Evolutionary conservation across 2,888 invertebrate species (phyloP).

Genomic region (Dimorphilus gyrociliatus): DNA sequence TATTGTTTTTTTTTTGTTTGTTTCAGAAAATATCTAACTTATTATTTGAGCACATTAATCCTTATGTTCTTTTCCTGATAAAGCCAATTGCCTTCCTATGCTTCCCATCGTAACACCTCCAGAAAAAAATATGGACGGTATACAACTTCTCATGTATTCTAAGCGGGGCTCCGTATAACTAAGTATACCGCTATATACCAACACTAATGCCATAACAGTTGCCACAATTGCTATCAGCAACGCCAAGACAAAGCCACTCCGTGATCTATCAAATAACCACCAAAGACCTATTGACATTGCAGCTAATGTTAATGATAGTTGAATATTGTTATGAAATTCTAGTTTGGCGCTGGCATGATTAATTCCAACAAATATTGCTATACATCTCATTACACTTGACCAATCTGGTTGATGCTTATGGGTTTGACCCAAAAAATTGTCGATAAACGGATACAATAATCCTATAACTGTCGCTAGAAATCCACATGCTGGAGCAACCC

Average conservation of each 20-base stretch:
- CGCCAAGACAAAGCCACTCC: conserved; percentile 38
- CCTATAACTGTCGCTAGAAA: conserved; percentile 34
- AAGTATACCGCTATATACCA: conserved; percentile 38
- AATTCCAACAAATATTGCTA: conserved; percentile 40
- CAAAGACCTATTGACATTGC: conserved; percentile 39
- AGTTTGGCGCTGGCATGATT: conserved; percentile 41
- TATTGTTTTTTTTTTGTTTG: too few relatives aligned
- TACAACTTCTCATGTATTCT: conserved; percentile 37
- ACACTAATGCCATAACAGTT: conserved; percentile 35
- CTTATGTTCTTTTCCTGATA: too few relatives aligned
- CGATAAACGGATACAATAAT: conserved; percentile 36
- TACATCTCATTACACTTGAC: conserved; percentile 40
- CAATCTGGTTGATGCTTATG: conserved; percentile 33
- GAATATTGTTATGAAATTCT: conserved; percentile 38
- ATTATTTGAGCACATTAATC: too few relatives aligned
- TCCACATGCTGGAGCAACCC: too few relatives aligned
- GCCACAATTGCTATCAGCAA: conserved; percentile 36
- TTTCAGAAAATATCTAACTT: too few relatives aligned
- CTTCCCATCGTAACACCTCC: conserved; percentile 41
- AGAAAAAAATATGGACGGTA: conserved; percentile 39
- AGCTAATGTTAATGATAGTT: conserved; percentile 36
- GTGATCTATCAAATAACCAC: conserved; percentile 40
- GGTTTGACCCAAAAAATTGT: conserved; percentile 27
- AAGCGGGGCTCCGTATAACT: conserved; percentile 39
- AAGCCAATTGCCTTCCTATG: conserved; percentile 38